Conservation (phyloP, 2,797 vertebrate species). For the Molothrus ater region DNA sequence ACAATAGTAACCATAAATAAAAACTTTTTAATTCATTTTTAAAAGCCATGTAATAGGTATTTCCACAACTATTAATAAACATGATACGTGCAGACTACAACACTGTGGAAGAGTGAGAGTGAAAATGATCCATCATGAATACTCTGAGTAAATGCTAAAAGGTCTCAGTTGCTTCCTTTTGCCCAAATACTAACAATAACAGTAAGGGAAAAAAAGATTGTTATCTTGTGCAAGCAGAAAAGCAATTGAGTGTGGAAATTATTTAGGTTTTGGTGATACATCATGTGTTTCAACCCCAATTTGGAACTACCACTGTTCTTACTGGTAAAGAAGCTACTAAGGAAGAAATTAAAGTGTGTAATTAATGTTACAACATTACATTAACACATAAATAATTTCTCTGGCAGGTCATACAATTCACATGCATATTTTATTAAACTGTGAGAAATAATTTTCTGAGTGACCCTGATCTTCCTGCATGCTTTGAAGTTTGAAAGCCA, state of each 20-base stretch:
- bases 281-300: neutral
- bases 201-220: fast-evolving
- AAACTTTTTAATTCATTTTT: neutral
- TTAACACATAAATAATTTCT: slow-evolving; percentile 81
- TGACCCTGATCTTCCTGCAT: slow-evolving; percentile 76
- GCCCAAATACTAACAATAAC: neutral
- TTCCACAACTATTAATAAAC: neutral
- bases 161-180: neutral
- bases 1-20: neutral
- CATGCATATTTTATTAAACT: slow-evolving; percentile 83
- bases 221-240: neutral
- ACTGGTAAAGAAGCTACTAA: slow-evolving; percentile 15
- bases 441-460: slow-evolving; percentile 77
- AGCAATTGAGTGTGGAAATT: neutral
- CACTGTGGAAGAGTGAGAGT: neutral
- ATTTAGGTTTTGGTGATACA: neutral
- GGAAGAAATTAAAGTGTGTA: slow-evolving; percentile 61
- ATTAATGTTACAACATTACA: slow-evolving; percentile 76
- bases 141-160: neutral
- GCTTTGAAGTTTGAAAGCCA: slow-evolving; percentile 82
- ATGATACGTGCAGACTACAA: fast-evolving
- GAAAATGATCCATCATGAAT: neutral
- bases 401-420: slow-evolving; percentile 74
- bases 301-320: neutral
- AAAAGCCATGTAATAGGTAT: neutral